These are phyloP conservation scores for Scopus umbretta DNA, from an alignment of 2,113 vertebrate species.

Conservation along the genomic window DNA sequence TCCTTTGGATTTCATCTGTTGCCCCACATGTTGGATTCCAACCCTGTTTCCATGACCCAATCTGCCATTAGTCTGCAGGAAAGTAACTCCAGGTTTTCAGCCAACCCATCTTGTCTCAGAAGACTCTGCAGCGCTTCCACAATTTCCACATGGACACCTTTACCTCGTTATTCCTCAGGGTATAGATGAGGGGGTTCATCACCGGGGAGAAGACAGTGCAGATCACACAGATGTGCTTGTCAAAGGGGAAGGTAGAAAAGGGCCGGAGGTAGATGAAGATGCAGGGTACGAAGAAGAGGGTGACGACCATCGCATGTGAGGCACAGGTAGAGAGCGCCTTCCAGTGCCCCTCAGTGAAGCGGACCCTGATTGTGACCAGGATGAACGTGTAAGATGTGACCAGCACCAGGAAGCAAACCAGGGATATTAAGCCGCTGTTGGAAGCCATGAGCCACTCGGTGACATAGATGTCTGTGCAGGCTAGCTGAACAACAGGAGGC, in stretches of 20 bases:
- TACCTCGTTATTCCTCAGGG: constrained; percentile 9
- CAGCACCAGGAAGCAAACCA: constrained; percentile 54
- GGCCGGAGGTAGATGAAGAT: constrained; percentile 51
- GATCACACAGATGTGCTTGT: neutral
- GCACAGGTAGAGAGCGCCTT: constrained; percentile 47
- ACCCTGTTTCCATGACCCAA: neutral
- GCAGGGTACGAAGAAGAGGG: constrained; percentile 42
- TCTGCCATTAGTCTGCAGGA: neutral
- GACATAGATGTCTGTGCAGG: constrained; percentile 12
- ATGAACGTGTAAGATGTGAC: constrained; percentile 37
- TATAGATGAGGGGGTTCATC: constrained; percentile 47
- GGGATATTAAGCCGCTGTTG: constrained; percentile 49
- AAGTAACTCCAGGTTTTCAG: neutral
- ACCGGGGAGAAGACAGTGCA: neutral
- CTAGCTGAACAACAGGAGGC: neutral
- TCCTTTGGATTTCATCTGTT: neutral
- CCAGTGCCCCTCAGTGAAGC: neutral
- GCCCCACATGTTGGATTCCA: neutral
- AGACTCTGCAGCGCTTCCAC: neutral
- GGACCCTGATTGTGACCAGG: neutral
- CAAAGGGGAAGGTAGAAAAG: neutral
- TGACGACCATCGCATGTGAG: constrained; percentile 16
- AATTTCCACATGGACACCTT: neutral
- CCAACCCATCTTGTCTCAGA: neutral
- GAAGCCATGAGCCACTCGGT: constrained; percentile 47